phyloP scores from a whole-genome alignment of 2,113 vertebrate species.

The Tychaedon coryphoeus region DNA sequence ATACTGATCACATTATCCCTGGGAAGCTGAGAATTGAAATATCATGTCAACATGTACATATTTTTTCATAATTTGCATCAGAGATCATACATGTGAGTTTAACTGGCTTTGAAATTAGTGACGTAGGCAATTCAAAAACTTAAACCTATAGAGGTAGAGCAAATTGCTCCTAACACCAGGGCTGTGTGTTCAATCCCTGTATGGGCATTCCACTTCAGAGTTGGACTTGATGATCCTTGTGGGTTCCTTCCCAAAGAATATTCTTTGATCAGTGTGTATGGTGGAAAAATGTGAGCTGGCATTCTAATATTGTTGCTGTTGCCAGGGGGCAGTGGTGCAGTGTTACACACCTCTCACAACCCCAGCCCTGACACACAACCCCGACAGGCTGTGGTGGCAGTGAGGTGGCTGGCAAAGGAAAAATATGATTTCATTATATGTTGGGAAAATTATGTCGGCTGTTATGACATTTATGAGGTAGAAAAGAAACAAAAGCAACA shows the following conservation, averaged over 20 bases:
- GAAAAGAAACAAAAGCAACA: background rate
- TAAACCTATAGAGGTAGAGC: background rate
- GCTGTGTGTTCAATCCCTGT: background rate
- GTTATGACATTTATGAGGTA: background rate
- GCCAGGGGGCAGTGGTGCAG: background rate
- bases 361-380: background rate
- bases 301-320: rapidly evolving
- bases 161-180: background rate
- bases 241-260: background rate
- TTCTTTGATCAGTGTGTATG: background rate
- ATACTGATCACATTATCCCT: background rate
- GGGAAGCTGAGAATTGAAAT: background rate
- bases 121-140: background rate
- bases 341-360: rapidly evolving
- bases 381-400: rapidly evolving
- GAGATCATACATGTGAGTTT: background rate
- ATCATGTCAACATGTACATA: background rate
- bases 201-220: background rate
- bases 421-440: constrained; percentile 12
- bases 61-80: background rate
- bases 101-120: background rate
- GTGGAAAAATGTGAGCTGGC: background rate
- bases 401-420: background rate
- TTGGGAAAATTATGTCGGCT: constrained; percentile 29
- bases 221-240: background rate